Conservation (phyloP, 2,797 vertebrate species). For the Tragopan temminckii region DNA sequence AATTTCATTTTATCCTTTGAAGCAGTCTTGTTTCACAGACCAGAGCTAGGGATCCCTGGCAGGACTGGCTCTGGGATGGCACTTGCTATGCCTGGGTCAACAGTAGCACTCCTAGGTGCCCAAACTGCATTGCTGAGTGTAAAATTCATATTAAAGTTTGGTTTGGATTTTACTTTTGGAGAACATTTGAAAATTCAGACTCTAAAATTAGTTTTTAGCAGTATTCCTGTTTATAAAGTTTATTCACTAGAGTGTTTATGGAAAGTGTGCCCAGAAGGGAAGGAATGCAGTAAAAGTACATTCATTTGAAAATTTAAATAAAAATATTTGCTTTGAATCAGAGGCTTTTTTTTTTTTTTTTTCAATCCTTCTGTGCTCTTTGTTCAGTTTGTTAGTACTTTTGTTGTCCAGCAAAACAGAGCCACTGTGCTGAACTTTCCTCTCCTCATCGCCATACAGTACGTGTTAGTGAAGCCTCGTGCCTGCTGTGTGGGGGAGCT, state of each 20-base stretch:
- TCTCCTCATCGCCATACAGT: neutral
- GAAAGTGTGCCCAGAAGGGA: conserved; percentile 66
- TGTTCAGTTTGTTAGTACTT: conserved; percentile 36
- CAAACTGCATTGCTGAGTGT: neutral
- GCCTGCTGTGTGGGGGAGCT: neutral
- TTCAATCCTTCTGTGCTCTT: conserved; percentile 29
- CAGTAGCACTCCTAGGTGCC: neutral
- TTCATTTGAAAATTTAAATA: conserved; percentile 73
- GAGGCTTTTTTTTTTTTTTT: neutral
- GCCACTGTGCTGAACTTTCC: conserved; percentile 14
- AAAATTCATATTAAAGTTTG: conserved; percentile 43
- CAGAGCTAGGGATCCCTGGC: neutral
- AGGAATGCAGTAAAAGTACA: conserved; percentile 68
- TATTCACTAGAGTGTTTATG: conserved; percentile 68
- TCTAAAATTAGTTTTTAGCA: conserved; percentile 71
- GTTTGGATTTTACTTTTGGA: conserved; percentile 48
- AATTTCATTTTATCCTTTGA: neutral
- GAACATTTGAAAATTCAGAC: conserved; percentile 24
- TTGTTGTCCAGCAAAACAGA: conserved; percentile 30
- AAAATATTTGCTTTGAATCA: conserved; percentile 76
- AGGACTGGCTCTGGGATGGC: neutral
- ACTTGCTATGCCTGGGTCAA: conserved; percentile 15
- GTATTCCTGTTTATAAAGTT: conserved; percentile 69
- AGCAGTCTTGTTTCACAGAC: neutral
- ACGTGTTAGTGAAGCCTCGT: neutral